Percentiles rank a stretch among this genome's conserved stretches.
phyloP scores from a whole-genome alignment of 64 coral and sea anemone species.

The Anthopleura sola region DNA sequence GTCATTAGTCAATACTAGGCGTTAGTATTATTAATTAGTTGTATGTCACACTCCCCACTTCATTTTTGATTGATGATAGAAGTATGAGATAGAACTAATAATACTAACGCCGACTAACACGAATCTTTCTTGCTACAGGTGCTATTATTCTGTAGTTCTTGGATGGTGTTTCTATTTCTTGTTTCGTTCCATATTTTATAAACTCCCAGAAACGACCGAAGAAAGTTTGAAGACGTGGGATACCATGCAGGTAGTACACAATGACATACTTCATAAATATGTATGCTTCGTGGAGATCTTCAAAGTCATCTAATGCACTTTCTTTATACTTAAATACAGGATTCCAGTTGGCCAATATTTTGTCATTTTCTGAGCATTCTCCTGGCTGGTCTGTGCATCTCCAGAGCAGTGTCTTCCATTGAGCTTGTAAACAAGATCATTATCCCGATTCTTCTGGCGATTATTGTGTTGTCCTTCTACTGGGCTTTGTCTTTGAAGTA shows the following conservation, averaged over 20 bases:
- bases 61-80: too few species aligned
- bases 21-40: too few species aligned
- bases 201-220: conserved; percentile 36
- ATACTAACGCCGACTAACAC: too few species aligned
- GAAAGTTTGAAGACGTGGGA: conserved; percentile 46
- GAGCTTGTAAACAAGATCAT: conserved; percentile 70
- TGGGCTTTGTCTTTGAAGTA: conserved; percentile 76
- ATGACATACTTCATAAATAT: not conserved
- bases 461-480: conserved; percentile 58
- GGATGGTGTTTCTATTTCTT: conserved; percentile 82
- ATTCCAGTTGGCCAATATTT: conserved; percentile 50
- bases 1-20: conserved; percentile 11
- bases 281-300: too few species aligned
- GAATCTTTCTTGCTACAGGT: conserved; percentile 33
- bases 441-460: conserved; percentile 51
- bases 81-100: too few species aligned
- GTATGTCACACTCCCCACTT: too few species aligned
- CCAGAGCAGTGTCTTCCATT: conserved; percentile 56
- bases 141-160: conserved; percentile 78
- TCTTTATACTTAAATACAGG: conserved; percentile 8
- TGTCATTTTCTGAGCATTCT: conserved; percentile 66
- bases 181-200: conserved; percentile 56
- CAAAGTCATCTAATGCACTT: not conserved
- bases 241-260: conserved; percentile 11
- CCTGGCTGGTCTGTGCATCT: conserved; percentile 42